Evolutionary conservation across 2,113 vertebrate species (phyloP), one percentile per base, ranked within the genome.

Genomic region (Rhinolophus sinicus): DNA sequence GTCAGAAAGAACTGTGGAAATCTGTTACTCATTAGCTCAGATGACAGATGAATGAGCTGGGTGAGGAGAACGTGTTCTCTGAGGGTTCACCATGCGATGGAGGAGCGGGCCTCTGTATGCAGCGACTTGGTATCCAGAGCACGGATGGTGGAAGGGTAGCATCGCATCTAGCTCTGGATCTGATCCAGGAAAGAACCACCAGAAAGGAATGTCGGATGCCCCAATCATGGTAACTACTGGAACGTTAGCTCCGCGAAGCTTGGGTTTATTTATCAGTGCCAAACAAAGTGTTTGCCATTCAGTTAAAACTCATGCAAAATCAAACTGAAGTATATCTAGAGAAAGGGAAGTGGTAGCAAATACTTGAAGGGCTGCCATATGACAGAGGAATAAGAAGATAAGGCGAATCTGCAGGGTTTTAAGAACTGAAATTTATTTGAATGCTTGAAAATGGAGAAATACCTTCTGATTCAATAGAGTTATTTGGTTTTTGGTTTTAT

Each of bases 401-500:
- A 70, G n/a, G 56, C 13, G 38, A 38, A 62, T 64, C 73, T 52
- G 26, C 22, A 40, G 30, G 18, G 3, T 52, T 84, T 56, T 69
- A 38, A 44, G 30, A 38, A 50, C 14, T 58, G 6, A 3, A 47
- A 24, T 73, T 73, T 70, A 54, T 64, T 47, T 70, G 50, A 93
- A n/a, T 30, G 30, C 88, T 93, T 64, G 33, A 82, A 77, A 64
- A 28, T 22, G 47, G 82, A 82, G 38, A 47, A n/a, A 69, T 0
- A 65, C 4, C 18, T 75, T 93, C 88, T 21, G 24, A 47, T 87
- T 83, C 24, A 75, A 52, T 50, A 64, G 35, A 77, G 21, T 24
- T 12, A 58, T 87, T 90, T 54, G 58, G 9, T 15, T 86, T 77
- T 90, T 44, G 52, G 80, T 95, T 96, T 65, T 52, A 70, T 90